Base-by-base conservation (phyloP, 2,888 invertebrate species). In the Auanema freiburgensis region DNA sequence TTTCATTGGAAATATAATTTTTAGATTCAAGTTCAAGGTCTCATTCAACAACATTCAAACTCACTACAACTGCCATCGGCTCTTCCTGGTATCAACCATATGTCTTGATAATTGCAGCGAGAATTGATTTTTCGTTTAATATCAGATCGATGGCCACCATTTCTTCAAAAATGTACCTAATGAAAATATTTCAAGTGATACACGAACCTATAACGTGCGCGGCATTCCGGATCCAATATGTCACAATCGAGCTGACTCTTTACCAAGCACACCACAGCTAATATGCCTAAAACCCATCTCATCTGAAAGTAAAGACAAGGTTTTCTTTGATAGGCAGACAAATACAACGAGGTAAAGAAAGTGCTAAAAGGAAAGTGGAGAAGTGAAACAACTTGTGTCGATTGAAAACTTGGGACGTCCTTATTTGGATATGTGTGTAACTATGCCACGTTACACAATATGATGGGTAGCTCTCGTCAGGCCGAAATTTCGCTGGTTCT, bases 61-160 rank as follows among this genome's bases (percentile, higher is more conserved):
- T 66, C 54, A 83, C 83, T 83, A 65, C 83, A 83, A 16, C 79
- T 80, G 40, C 78, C 76, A 64, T 83, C 83, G 2, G 81, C 81
- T 46, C 76, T 54, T 33, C 81, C 83, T 1, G 83, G 83, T 25
- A 83, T 80, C 51, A 83, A 66, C 79, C 79, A 82, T 33, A 82
- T 74, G 59, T 82, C 82, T 59, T 81, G 78, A 58, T 80, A 81
- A 57, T 81, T 79, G 57, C 81, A 81, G 21, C 69, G 69, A 46
- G 69, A 64, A 49, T 76, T 69, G 5, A 76, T 46, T 49, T 61
- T 63, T 33, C 62, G 54, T 10, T 71, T 62, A 23, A 63, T 66
- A 57, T 67, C 67, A 11, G 65, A 57, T 41, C 66, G 60, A 12
- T 66, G 57, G 14, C 52, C 65, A 3, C 67, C 69, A 40, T 57